Evolutionary conservation across 2,113 vertebrate species (phyloP).

Genomic region (Octodon degus): DNA sequence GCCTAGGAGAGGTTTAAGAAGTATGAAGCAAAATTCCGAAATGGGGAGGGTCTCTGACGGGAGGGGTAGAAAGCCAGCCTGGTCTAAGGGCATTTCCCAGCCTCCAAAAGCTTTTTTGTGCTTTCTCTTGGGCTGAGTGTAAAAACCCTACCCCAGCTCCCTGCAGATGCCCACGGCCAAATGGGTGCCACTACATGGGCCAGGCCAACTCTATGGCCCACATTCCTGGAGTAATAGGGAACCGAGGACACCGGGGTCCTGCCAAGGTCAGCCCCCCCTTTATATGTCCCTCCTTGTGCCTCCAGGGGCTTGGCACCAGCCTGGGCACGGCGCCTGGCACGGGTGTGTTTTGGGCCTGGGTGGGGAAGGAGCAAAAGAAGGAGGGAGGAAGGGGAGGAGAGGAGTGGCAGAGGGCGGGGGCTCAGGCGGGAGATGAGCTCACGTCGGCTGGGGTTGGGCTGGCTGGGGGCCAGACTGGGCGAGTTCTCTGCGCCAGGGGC

Average conservation of each 20-base stretch:
- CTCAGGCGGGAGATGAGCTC: conserved; percentile 79
- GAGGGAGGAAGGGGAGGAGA: conserved; percentile 79
- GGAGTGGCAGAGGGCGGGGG: conserved; percentile 76
- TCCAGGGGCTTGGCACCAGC: conserved; percentile 77
- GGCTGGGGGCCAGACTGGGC: conserved; percentile 77
- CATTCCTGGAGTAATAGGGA: conserved; percentile 16
- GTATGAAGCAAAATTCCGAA: conserved; percentile 39
- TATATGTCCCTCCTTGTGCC: conserved; percentile 65
- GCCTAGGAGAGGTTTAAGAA: neutral
- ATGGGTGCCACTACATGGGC: neutral
- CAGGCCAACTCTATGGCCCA: conserved; percentile 8
- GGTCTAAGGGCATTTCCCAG: neutral
- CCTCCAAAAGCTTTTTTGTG: neutral
- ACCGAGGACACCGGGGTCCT: conserved; percentile 68
- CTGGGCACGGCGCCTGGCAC: conserved; percentile 75
- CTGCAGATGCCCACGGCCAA: neutral
- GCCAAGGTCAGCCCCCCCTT: conserved; percentile 65
- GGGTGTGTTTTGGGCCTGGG: conserved; percentile 61
- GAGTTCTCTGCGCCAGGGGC: conserved; percentile 77
- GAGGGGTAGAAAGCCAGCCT: neutral
- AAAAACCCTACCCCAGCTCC: neutral
- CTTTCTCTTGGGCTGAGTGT: conserved; percentile 8
- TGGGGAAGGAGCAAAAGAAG: conserved; percentile 48
- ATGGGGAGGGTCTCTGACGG: conserved; percentile 4
- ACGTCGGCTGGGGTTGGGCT: conserved; percentile 76